Evolutionary conservation across 2,888 invertebrate species (phyloP).

Genomic region (Pimpla rufipes): DNA sequence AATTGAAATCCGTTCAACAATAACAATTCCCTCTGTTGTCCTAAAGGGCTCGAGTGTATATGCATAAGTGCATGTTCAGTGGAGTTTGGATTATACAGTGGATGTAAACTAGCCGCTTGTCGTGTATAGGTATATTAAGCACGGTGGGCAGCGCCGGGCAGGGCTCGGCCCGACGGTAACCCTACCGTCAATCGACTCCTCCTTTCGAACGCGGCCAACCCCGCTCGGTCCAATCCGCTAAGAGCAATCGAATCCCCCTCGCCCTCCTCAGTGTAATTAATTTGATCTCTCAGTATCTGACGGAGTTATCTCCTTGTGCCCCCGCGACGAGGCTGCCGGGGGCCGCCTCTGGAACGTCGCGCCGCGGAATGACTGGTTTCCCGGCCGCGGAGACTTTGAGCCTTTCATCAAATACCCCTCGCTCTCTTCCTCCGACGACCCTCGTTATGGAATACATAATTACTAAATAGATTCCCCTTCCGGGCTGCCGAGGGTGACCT

Average conservation of each 20-base stretch:
- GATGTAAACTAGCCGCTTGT: conserved; percentile 10
- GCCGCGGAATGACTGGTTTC: conserved; percentile 29
- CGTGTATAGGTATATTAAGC: conserved; percentile 1
- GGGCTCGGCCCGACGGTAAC: conserved; percentile 45
- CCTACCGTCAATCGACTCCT: conserved; percentile 55
- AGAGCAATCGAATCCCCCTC: conserved; percentile 70
- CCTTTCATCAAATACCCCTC: conserved; percentile 71
- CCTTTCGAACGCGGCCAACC: conserved; percentile 53
- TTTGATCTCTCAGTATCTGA: conserved; percentile 71
- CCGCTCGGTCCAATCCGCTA: conserved; percentile 67
- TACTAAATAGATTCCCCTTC: conserved; percentile 62
- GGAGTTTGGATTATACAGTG: conserved; percentile 26
- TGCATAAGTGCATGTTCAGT: background rate
- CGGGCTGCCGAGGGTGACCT: conserved; percentile 13
- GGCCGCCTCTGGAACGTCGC: conserved; percentile 24
- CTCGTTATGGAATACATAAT: conserved; percentile 70
- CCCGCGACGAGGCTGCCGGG: conserved; percentile 44
- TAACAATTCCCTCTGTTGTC: conserved; percentile 46
- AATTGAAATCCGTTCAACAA: conserved; percentile 47
- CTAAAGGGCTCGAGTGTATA: conserved; percentile 23
- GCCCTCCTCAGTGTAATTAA: conserved; percentile 69
- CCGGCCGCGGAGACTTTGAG: conserved; percentile 60
- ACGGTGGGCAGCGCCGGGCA: conserved; percentile 29
- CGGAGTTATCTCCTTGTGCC: conserved; percentile 64
- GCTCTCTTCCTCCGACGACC: conserved; percentile 13